Evolutionary conservation across 2,888 invertebrate species (phyloP).

Genomic region (Xylophagus ater): DNA sequence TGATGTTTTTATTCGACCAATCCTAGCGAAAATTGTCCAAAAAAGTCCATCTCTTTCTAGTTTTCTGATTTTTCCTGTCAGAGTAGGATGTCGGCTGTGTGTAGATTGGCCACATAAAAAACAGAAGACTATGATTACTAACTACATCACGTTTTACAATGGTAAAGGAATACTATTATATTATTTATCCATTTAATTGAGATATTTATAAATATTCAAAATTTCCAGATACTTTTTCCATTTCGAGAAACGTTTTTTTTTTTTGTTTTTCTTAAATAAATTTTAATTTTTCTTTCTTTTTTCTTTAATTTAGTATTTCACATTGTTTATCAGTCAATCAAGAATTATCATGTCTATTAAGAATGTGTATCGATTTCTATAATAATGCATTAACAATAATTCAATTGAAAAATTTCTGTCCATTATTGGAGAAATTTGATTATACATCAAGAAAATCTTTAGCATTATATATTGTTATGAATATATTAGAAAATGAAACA

Average conservation of each 20-base stretch:
- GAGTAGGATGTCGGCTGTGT: too few species aligned
- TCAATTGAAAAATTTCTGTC: slow-evolving; percentile 75
- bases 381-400: slow-evolving; percentile 82
- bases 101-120: too few species aligned
- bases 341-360: slow-evolving; percentile 84
- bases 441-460: slow-evolving; percentile 75
- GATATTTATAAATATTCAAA: background rate
- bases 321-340: slow-evolving; percentile 62
- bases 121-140: too few species aligned
- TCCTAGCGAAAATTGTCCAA: too few species aligned
- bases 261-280: background rate
- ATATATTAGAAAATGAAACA: slow-evolving; percentile 83
- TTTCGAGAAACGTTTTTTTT: background rate
- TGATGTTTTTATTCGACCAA: too few species aligned
- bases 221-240: slow-evolving; percentile 2
- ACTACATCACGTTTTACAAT: too few species aligned
- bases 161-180: too few species aligned
- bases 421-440: slow-evolving; percentile 78
- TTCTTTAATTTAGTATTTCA: slow-evolving; percentile 34
- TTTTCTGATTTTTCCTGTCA: too few species aligned
- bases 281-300: slow-evolving; percentile 7
- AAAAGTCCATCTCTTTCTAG: too few species aligned
- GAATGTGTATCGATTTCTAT: slow-evolving; percentile 91
- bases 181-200: background rate
- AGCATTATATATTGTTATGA: slow-evolving; percentile 79